Evolutionary conservation across 1,140 invertebrate species (phyloP).

Genomic region (Littorina saxatilis): DNA sequence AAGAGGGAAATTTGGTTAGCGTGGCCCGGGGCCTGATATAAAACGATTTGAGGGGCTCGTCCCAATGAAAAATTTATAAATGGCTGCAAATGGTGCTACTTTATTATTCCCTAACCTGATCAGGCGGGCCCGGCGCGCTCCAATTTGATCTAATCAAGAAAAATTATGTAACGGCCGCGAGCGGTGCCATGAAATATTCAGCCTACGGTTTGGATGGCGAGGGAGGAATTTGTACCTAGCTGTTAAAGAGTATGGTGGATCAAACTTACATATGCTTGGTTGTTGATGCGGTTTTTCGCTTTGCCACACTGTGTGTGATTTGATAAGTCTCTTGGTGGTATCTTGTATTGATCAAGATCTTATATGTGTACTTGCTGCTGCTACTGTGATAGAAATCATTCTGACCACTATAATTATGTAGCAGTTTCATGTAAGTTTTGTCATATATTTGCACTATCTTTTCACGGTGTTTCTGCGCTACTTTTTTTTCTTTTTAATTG

Average conservation of each 20-base stretch:
- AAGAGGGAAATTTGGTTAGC: conserved; percentile 24
- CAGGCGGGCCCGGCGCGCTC: not conserved
- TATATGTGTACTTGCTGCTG: no score
- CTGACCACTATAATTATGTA: no score
- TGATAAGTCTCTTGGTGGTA: no score
- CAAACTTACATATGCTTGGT: conserved; percentile 14
- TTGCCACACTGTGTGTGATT: no score
- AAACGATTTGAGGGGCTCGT: conserved; percentile 31
- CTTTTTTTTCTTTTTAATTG: no score
- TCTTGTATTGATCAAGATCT: no score
- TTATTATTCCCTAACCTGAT: conserved; percentile 38
- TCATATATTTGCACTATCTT: no score
- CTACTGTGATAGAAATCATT: no score
- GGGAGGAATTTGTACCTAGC: conserved; percentile 2
- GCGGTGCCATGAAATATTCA: conserved; percentile 28
- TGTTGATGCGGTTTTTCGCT: no score
- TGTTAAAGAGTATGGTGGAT: conserved; percentile 13
- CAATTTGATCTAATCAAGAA: conserved; percentile 38
- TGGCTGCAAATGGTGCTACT: conserved; percentile 28
- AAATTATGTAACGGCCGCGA: conserved; percentile 30
- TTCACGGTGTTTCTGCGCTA: no score
- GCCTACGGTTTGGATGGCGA: not conserved
- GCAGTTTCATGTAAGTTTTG: no score
- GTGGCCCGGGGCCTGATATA: conserved; percentile 32
- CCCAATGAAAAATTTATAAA: conserved; percentile 36